Percentiles rank a stretch among this genome's conserved stretches.
These are phyloP conservation scores for Rhogogaster chlorosoma DNA, from an alignment of 2,888 invertebrate species.

Conservation along the genomic window DNA sequence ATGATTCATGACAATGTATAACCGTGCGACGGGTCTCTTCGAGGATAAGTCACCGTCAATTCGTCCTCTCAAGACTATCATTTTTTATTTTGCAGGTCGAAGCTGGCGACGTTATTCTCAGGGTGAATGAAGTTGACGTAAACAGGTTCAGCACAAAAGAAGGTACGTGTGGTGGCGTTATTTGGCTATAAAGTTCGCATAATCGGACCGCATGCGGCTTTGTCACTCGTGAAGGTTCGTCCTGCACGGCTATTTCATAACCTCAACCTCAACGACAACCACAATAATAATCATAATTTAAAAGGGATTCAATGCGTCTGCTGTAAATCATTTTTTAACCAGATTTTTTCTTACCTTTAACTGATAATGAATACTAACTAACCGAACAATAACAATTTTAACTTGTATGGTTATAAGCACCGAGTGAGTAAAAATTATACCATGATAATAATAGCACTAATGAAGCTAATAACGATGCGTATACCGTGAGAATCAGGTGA, in stretches of 20 bases:
- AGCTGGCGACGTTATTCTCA: conserved; percentile 95
- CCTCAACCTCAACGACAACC: background rate
- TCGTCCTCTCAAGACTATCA: conserved; percentile 18
- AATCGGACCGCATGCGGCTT: background rate
- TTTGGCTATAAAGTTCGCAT: background rate
- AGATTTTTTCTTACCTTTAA: background rate
- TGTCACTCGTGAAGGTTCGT: background rate
- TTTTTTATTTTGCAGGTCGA: conserved; percentile 87
- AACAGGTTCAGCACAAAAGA: conserved; percentile 95
- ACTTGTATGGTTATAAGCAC: background rate
- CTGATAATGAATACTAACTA: background rate
- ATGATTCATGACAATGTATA: background rate
- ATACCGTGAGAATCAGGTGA: too few species aligned
- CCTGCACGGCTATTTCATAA: background rate
- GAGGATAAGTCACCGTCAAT: background rate
- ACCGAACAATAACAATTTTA: background rate
- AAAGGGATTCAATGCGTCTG: background rate
- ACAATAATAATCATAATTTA: background rate
- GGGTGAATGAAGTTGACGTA: conserved; percentile 96
- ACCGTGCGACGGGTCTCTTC: background rate
- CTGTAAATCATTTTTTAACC: background rate
- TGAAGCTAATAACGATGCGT: background rate
- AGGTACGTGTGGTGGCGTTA: conserved; percentile 82
- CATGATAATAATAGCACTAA: background rate
- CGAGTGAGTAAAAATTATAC: background rate